Evolutionary conservation across 2,888 invertebrate genomes (phyloP).

Genomic region (Caprella mutica): DNA sequence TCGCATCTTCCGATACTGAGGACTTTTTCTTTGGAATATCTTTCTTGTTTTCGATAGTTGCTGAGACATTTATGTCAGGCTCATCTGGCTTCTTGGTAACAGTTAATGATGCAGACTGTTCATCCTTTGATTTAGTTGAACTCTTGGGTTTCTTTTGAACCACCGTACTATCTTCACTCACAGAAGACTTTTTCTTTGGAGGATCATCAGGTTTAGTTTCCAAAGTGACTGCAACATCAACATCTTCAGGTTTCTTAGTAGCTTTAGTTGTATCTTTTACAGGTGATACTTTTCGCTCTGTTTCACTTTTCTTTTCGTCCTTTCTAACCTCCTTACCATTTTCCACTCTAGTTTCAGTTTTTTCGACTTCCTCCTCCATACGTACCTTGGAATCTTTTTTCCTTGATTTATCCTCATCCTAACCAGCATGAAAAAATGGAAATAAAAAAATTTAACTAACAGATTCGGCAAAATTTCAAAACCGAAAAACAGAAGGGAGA

Average conservation of each 20-base stretch:
- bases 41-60: not conserved
- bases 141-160: slow-evolving; percentile 1
- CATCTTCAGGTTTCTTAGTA: slow-evolving; percentile 8
- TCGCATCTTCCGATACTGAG: slow-evolving; percentile 14
- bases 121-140: not conserved
- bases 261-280: slow-evolving; percentile 15
- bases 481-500: too few species aligned
- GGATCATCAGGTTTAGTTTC: slow-evolving; percentile 6
- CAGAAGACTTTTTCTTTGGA: slow-evolving; percentile 19
- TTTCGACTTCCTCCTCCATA: too few species aligned
- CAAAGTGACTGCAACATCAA: slow-evolving; percentile 9
- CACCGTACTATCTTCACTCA: slow-evolving; percentile 17
- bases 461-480: too few species aligned
- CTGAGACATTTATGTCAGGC: not conserved
- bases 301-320: slow-evolving; percentile 14
- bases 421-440: too few species aligned
- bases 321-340: not conserved
- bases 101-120: not conserved
- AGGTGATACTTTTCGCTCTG: slow-evolving; percentile 17
- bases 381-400: too few species aligned
- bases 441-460: too few species aligned
- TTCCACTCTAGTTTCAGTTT: not conserved
- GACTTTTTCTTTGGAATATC: slow-evolving; percentile 14
- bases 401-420: too few species aligned
- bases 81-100: not conserved